phyloP scores from a whole-genome alignment of 92 coral and sea anemone genomes.

The Porites rus region DNA sequence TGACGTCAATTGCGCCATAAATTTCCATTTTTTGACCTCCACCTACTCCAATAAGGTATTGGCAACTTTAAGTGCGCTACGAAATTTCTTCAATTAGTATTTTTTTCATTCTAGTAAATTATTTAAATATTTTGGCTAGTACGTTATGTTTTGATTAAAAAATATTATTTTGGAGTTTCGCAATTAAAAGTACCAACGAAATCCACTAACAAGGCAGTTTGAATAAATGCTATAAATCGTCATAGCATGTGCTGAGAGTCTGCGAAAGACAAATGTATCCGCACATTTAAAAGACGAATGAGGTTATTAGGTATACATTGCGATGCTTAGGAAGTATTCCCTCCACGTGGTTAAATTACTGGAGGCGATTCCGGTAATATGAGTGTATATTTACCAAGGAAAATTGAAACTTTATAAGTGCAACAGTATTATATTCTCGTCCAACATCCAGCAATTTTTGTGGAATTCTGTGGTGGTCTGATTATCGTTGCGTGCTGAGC shows the following conservation, averaged over 20 bases:
- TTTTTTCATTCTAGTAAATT: neutral
- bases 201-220: neutral
- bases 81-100: neutral
- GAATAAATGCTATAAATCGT: neutral
- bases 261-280: neutral
- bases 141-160: neutral
- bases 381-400: neutral
- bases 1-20: conserved; percentile 3
- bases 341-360: neutral
- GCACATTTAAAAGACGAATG: neutral
- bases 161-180: neutral
- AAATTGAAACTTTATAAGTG: neutral
- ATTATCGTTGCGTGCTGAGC: neutral
- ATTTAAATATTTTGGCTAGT: neutral
- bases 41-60: neutral
- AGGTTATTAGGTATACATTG: neutral
- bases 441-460: neutral
- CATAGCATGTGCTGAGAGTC: neutral
- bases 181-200: neutral
- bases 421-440: neutral
- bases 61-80: neutral
- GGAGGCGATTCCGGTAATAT: neutral
- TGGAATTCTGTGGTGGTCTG: neutral
- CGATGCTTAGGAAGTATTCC: neutral
- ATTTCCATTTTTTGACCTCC: neutral